These are phyloP conservation scores for Karalla daura DNA, from an alignment of 2,797 vertebrate species.

Conservation along the genomic window DNA sequence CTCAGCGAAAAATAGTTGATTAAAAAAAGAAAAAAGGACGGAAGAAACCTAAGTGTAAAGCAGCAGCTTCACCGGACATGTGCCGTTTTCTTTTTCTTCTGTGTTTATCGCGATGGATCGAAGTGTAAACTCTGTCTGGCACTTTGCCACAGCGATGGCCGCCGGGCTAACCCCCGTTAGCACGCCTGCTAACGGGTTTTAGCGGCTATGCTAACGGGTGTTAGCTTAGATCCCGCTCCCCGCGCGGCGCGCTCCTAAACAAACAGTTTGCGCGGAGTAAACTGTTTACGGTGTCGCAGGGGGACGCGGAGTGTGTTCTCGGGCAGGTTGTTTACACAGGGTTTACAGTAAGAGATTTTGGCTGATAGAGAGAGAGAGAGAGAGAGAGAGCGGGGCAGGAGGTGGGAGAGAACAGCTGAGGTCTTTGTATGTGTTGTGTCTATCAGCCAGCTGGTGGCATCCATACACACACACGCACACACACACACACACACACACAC, in stretches of 20 bases:
- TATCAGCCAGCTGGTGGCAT: slow-evolving; percentile 39
- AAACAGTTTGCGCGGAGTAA: neutral
- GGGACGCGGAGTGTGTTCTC: neutral
- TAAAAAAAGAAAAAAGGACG: too few species aligned
- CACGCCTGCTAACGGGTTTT: too few species aligned
- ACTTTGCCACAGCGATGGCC: neutral
- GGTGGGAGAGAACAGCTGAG: slow-evolving; percentile 44
- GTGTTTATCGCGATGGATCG: neutral
- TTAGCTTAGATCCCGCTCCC: too few species aligned
- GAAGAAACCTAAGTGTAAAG: too few species aligned
- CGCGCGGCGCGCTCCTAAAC: too few species aligned
- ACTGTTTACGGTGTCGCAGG: neutral
- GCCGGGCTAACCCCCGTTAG: too few species aligned
- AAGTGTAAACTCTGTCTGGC: neutral
- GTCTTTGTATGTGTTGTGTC: slow-evolving; percentile 54
- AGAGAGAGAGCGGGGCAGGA: too few species aligned
- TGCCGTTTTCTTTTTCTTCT: neutral
- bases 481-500: slow-evolving; percentile 12
- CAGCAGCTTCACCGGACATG: too few species aligned
- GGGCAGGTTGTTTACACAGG: slow-evolving; percentile 37
- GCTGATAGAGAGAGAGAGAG: slow-evolving; percentile 18
- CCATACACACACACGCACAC: slow-evolving; percentile 5
- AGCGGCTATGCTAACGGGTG: too few species aligned
- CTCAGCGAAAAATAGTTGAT: neutral
- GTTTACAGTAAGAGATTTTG: slow-evolving; percentile 45